These are phyloP conservation scores for Brachypalpus laphriformis DNA, from an alignment of 2,888 invertebrate species.

Conservation along the genomic window DNA sequence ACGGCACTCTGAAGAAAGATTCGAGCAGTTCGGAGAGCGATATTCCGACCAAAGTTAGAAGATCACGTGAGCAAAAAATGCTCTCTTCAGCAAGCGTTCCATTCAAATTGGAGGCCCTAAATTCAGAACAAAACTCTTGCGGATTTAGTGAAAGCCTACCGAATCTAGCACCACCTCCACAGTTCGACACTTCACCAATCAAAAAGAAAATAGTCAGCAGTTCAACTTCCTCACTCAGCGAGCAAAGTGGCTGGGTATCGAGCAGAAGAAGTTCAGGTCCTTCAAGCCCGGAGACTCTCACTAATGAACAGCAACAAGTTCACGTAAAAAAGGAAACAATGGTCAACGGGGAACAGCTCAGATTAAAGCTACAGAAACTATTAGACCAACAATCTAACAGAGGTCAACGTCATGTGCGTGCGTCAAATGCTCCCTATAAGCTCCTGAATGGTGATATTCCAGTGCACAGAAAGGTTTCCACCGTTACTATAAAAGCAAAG, in stretches of 20 bases:
- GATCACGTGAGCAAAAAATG: constrained; percentile 81
- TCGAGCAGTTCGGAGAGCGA: constrained; percentile 85
- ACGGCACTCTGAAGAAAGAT: constrained; percentile 79
- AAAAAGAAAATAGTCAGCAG: constrained; percentile 82
- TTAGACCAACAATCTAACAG: constrained; percentile 79
- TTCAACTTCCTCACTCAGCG: constrained; percentile 89
- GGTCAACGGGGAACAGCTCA: constrained; percentile 87
- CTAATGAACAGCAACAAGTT: constrained; percentile 76
- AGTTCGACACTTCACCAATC: constrained; percentile 84
- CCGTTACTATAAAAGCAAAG: constrained; percentile 79
- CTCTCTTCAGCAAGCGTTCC: constrained; percentile 86
- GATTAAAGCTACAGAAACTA: constrained; percentile 87
- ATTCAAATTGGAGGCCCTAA: constrained; percentile 85
- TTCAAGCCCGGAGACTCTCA: constrained; percentile 85
- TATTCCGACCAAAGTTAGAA: constrained; percentile 84
- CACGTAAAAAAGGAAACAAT: constrained; percentile 80
- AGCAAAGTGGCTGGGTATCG: constrained; percentile 94
- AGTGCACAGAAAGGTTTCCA: constrained; percentile 80
- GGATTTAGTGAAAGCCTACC: constrained; percentile 89
- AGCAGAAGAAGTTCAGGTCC: constrained; percentile 88
- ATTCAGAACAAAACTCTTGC: constrained; percentile 79
- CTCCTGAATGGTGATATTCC: constrained; percentile 76
- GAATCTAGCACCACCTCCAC: constrained; percentile 87
- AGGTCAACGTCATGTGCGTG: constrained; percentile 30
- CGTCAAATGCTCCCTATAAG: constrained; percentile 71